Base-by-base conservation (phyloP, 2,113 vertebrate genomes). In the Girardinichthys multiradiatus region DNA sequence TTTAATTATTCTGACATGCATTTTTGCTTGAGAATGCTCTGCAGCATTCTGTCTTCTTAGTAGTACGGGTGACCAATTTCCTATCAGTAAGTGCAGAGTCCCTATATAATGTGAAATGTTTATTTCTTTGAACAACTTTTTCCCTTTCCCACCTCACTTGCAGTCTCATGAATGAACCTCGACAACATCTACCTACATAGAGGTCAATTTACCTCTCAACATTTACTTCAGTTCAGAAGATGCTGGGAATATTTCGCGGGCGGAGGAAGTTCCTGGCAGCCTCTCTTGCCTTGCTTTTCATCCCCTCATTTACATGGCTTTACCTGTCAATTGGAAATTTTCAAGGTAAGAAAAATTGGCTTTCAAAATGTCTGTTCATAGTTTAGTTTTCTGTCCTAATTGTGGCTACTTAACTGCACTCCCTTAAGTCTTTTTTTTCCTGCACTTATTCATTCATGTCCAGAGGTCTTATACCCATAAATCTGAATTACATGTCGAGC, bases 211-310 rank as follows among this genome's bases (percentile, higher is more conserved):
- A 84, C 90, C 76, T 85, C 88, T 93, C 88, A 84, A 91, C 86
- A 54, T 78, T 90, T 5, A 91, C 92, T 87, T 88, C 75, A 75
- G 93, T 87, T 76, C 95, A 93, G 94, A 99, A 96, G 95, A 99
- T 99, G 97, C 96, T 99, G 94, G 98, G 97, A 92, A 96, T 99
- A 95, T 99, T 97, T 95, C 96, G 98, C 78, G 97, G 98, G 88
- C 95, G 98, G 94, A 95, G 97, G 95, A 99, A 98, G 94, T 97
- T 99, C 94, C 93, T 99, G 94, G 96, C 94, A 92, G 97, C 96
- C 86, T 96, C 96, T 68, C 89, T 99, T 73, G 97, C 95, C 27
- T 80, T 97, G 85, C 95, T 99, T 77, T 98, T 98, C 83, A 96
- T 99, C 87, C 98, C 98, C 8, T 97, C 97, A 0, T 61, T 99